Evolutionary conservation across 2,888 invertebrate species (phyloP), one percentile per base, ranked within the genome.

Genomic region (Agrenia bidenticulata): DNA sequence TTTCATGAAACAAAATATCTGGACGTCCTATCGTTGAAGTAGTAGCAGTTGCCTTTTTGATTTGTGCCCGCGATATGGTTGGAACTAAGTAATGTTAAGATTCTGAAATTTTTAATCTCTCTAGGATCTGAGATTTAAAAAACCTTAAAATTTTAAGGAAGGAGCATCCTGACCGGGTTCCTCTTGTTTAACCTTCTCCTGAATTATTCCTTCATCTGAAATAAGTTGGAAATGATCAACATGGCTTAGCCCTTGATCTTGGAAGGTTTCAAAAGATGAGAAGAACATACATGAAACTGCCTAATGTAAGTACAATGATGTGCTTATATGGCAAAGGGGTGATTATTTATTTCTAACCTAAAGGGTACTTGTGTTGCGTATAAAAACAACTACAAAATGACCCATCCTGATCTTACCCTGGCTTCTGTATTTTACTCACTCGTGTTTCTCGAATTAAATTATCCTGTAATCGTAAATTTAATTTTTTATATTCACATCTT

Each of bases 381-480:
- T n/a, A n/a, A n/a, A n/a, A n/a, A n/a, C 49, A 19, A 32, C 5
- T 4, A 32, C 4, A 32, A 32, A 32, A 32, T 32, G 32, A 32
- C 32, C 32, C 32, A 32, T 32, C n/a, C 32, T 32, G 32, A 32
- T 32, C 32, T 32, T 11, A 11, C 32, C 32, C 19, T 51, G 4
- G 45, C 56, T 61, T 19, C 32, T 39, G 32, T 59, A 56, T 56
- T 57, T 24, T 21, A 42, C 27, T 27, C 66, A 70, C 66, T 70
- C 70, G 70, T 67, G 67, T 67, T 65, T 61, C 61, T 63, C 60
- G 69, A 70, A 73, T 70, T 69, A 73, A 70, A 73, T 73, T 71
- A 71, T 73, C 70, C 67, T 69, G 69, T 69, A 73, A 67, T 70
- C 73, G 69, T 73, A 73, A 73, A 70, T 70, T 66, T 59, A 55